Base-by-base conservation (phyloP, 2,113 vertebrate species). In the Coracopsis vasa region DNA sequence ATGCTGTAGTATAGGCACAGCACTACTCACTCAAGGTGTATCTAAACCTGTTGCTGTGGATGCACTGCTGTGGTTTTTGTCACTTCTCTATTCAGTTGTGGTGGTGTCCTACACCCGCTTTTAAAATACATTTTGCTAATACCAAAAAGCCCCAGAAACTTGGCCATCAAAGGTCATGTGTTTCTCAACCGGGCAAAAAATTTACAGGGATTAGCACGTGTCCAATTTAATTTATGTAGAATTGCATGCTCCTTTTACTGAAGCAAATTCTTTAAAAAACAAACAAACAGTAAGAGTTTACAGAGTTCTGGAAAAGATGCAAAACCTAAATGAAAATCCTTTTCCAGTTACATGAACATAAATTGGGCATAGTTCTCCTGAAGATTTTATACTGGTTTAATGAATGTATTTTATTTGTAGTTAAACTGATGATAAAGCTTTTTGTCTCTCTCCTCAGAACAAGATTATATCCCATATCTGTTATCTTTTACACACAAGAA, bases 321-420 rank as follows among this genome's bases (percentile, higher is more conserved):
- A 91, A 81, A 84, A 45, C 31, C 8, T 60, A 71, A 84, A 87
- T 67, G 60, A 92, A 94, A 96, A 89, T 91, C 72, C 35, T 86
- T 86, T 89, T 86, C 47, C 60, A 91, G 60, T 81, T 91, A 64
- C 47, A 21, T 0, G 25, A 75, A 47, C 89, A 41, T 84, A 79
- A 95, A 94, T 87, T 89, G 39, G 80, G 70, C 50, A 16, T 92
- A 64, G 47, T 75, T 97, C 54, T 66, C 65, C 80, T 72, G 73
- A 87, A 95, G 44, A 69, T 56, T 79, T 89, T 79, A 23, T 79
- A 15, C 31, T 51, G 48, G 29, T 67, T 87, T 79, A 91, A 81
- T 51, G 58, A 24, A 51, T 20, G 5, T 37, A 12, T 95, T 88
- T 81, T 81, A 33, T 84, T 85, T 84, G 54, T 72, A 75, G 39